Conservation (phyloP, 2,797 vertebrate genomes). For the Astyanax mexicanus region DNA sequence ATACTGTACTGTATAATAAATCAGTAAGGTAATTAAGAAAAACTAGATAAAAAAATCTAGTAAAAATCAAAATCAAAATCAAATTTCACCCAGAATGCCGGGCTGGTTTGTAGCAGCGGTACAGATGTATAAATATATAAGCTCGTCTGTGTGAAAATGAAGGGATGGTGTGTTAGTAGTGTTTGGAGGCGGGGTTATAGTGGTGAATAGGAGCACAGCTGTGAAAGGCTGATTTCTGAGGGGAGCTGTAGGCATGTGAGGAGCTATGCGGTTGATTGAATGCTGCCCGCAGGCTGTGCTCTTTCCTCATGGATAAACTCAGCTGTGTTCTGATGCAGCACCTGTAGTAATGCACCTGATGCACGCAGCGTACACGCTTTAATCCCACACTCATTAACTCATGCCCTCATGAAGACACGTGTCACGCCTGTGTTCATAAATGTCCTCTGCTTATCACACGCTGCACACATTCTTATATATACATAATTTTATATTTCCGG, state of each 20-base stretch:
- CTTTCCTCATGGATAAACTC: neutral
- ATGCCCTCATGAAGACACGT: neutral
- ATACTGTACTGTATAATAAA: no score
- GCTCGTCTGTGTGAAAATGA: no score
- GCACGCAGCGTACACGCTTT: neutral
- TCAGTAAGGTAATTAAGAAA: no score
- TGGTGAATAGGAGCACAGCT: neutral
- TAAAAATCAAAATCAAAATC: no score
- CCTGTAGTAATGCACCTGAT: conserved; percentile 18
- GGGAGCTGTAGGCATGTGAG: neutral
- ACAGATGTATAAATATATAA: no score
- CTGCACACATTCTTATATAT: no score
- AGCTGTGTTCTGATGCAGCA: conserved; percentile 28
- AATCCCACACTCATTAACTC: neutral
- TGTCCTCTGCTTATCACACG: no score
- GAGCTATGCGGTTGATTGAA: neutral
- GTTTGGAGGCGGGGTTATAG: neutral
- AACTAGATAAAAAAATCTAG: no score
- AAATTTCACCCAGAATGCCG: no score
- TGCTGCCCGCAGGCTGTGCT: neutral
- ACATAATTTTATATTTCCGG: no score
- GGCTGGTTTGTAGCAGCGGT: no score
- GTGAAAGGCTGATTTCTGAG: neutral
- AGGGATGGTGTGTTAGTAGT: no score
- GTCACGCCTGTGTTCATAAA: conserved; percentile 6